Evolutionary conservation across 2,113 vertebrate species (phyloP).

Genomic region (Nannospalax galili): DNA sequence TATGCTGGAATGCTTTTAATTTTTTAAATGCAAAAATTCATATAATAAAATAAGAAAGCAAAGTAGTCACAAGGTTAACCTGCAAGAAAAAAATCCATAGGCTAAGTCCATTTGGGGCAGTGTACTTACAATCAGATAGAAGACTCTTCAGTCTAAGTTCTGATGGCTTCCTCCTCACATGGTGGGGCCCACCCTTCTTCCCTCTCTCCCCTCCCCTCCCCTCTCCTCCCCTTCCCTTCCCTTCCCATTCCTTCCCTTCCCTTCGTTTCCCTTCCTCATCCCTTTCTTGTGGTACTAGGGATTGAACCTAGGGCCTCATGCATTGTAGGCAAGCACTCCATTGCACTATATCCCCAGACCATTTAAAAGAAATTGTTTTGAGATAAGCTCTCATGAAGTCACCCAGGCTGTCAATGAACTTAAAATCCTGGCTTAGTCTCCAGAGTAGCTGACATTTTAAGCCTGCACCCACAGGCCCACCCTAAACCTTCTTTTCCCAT

Average conservation of each 20-base stretch:
- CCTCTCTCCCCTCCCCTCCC: neutral
- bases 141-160: neutral
- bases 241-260: fast-evolving
- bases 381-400: neutral
- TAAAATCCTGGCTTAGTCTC: neutral
- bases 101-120: neutral
- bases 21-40: neutral
- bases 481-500: neutral
- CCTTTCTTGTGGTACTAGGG: neutral
- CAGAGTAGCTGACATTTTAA: neutral
- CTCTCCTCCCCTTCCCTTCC: too few relatives aligned
- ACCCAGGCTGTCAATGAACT: neutral
- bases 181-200: fast-evolving
- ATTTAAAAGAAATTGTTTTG: neutral
- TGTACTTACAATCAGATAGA: neutral
- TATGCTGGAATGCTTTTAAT: neutral
- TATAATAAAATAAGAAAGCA: neutral
- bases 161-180: neutral
- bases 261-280: fast-evolving
- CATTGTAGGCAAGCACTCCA: neutral
- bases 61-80: neutral
- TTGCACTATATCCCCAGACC: neutral
- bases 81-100: neutral
- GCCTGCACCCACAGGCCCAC: neutral
- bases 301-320: neutral